phyloP scores from a whole-genome alignment of 2,113 vertebrate species.

The Rhagologus leucostigma region DNA sequence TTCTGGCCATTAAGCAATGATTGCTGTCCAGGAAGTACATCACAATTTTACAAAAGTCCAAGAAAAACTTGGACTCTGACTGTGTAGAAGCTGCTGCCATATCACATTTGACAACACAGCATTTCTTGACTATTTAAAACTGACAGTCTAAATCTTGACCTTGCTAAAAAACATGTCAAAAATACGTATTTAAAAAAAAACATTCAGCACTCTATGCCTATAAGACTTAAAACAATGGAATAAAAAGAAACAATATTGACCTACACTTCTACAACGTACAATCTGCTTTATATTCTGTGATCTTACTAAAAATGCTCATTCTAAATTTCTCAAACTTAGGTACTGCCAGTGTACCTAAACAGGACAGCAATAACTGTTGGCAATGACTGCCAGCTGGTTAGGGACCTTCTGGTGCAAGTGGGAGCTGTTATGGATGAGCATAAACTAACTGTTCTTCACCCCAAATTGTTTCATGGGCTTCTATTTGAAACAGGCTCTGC shows the following conservation, averaged over 20 bases:
- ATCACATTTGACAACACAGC: not conserved
- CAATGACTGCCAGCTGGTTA: not conserved
- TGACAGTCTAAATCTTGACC: not conserved
- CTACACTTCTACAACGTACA: not conserved
- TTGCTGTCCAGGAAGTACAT: not conserved
- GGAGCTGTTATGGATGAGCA: not conserved
- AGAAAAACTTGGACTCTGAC: not conserved
- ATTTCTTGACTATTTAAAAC: not conserved
- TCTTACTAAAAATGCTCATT: not conserved
- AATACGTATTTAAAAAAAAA: fast-evolving
- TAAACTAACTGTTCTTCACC: not conserved
- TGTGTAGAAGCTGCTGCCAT: not conserved
- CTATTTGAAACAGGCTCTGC: not conserved
- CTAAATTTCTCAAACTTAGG: not conserved
- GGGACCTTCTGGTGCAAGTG: not conserved
- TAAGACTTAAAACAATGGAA: not conserved
- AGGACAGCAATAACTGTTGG: not conserved
- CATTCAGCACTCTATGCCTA: not conserved
- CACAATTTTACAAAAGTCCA: not conserved
- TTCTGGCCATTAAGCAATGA: not conserved
- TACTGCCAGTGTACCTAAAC: not conserved
- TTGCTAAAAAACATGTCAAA: not conserved
- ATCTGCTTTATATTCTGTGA: not conserved
- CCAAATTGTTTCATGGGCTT: not conserved
- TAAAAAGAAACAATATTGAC: not conserved